Conservation (phyloP, 2,888 invertebrate species). For the Rhagophthalmus giganteus region DNA sequence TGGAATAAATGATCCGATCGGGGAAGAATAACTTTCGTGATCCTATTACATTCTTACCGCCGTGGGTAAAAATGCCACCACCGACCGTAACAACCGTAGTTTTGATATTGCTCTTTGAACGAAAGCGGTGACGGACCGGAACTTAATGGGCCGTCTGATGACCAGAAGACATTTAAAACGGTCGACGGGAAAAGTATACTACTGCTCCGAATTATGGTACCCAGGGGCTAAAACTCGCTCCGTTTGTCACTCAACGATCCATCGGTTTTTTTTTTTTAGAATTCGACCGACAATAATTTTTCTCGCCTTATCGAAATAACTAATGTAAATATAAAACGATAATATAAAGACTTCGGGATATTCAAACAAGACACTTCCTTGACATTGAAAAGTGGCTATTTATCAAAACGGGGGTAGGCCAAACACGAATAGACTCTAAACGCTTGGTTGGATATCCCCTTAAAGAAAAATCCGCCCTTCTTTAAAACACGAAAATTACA, state of each 20-base stretch:
- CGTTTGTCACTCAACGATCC: constrained; percentile 51
- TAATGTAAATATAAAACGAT: constrained; percentile 39
- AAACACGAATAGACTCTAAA: constrained; percentile 24
- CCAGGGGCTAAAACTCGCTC: constrained; percentile 54
- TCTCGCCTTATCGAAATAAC: constrained; percentile 29
- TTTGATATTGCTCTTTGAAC: constrained; percentile 32
- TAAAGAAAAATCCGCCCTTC: constrained; percentile 20
- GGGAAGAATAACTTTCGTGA: constrained; percentile 19
- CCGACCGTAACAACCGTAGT: constrained; percentile 24
- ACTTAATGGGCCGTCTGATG: constrained; percentile 48
- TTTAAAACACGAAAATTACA: constrained; percentile 15
- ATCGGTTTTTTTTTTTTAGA: no score
- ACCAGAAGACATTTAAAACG: constrained; percentile 55
- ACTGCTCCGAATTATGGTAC: constrained; percentile 52
- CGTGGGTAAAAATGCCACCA: constrained; percentile 28
- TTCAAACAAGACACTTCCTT: constrained; percentile 47
- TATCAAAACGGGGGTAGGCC: constrained; percentile 32
- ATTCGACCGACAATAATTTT: constrained; percentile 2
- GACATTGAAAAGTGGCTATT: constrained; percentile 47
- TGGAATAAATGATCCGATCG: constrained; percentile 26
- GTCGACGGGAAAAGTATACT: constrained; percentile 56
- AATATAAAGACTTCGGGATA: constrained; percentile 35
- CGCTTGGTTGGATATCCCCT: constrained; percentile 20
- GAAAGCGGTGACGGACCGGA: constrained; percentile 42
- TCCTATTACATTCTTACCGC: constrained; percentile 21